A percentile compares a stretch with the other conserved stretches of the same genome.
These are phyloP conservation scores for Eurytoma adleriae DNA, from an alignment of 2,888 invertebrate species.

Conservation along the genomic window DNA sequence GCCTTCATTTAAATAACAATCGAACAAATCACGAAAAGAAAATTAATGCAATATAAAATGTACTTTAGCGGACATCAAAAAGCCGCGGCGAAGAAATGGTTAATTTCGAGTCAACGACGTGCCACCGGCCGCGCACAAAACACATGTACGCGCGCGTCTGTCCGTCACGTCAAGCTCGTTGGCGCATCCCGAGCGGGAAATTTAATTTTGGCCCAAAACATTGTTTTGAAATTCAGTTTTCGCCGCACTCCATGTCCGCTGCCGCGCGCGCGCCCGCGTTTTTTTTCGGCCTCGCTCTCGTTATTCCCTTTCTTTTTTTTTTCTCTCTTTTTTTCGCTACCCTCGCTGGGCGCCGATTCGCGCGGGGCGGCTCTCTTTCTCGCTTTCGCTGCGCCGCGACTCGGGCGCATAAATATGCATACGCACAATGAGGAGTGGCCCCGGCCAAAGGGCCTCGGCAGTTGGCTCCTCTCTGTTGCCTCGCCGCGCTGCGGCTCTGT, in stretches of 20 bases:
- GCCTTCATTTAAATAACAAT: too few species aligned
- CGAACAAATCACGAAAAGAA: not conserved
- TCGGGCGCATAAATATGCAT: constrained; percentile 8
- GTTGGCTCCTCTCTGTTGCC: constrained; percentile 19
- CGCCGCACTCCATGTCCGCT: not conserved
- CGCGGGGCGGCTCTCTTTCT: constrained; percentile 14
- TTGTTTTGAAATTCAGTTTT: constrained; percentile 59
- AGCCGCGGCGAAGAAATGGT: constrained; percentile 13
- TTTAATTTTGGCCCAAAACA: constrained; percentile 58
- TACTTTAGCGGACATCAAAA: not conserved
- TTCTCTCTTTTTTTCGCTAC: not conserved
- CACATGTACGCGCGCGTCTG: not conserved
- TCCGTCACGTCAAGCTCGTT: constrained; percentile 5
- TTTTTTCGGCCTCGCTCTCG: not conserved
- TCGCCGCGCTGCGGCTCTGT: not conserved
- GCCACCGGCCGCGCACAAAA: not conserved
- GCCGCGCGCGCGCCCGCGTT: not conserved
- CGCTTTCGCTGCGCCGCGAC: constrained; percentile 8
- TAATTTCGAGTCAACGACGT: constrained; percentile 23
- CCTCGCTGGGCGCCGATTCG: not conserved
- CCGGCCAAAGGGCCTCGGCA: constrained; percentile 6
- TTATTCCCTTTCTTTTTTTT: constrained; percentile 8
- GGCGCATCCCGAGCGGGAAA: constrained; percentile 38
- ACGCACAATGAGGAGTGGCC: constrained; percentile 1
- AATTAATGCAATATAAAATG: not conserved